Evolutionary conservation across 1,140 invertebrate species (phyloP).

Genomic region (Stenopsyche tienmushanensis): DNA sequence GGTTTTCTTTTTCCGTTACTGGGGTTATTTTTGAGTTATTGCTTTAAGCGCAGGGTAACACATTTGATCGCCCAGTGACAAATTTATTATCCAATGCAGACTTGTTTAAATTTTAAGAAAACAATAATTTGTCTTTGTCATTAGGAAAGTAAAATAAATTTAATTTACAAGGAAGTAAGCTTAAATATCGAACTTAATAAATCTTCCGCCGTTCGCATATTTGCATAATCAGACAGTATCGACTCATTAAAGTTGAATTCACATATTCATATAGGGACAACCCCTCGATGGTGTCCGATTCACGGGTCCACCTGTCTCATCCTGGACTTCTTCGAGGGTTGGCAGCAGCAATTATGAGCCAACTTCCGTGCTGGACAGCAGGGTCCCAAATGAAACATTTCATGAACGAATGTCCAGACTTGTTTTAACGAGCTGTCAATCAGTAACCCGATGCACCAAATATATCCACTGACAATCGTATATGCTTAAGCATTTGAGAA

Average conservation of each 20-base stretch:
- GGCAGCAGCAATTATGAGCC: neutral
- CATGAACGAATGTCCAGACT: neutral
- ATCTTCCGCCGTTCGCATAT: too few relatives aligned
- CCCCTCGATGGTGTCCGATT: neutral
- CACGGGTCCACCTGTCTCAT: neutral
- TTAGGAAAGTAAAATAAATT: too few relatives aligned
- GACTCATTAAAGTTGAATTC: too few relatives aligned
- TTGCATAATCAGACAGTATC: too few relatives aligned
- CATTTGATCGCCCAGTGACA: neutral
- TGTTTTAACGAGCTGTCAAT: neutral
- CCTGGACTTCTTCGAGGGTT: neutral
- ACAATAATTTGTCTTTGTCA: too few relatives aligned
- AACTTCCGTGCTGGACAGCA: neutral
- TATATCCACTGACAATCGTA: neutral
- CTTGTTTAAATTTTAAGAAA: too few relatives aligned
- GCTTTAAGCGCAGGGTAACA: neutral
- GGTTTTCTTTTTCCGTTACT: constrained; percentile 32
- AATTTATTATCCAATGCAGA: too few relatives aligned
- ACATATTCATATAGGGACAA: neutral
- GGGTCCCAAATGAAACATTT: neutral
- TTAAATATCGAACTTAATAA: too few relatives aligned
- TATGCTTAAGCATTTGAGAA: neutral
- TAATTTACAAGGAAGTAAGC: too few relatives aligned
- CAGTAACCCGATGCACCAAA: neutral
- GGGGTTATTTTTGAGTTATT: constrained; percentile 24